Evolutionary conservation across 1,140 invertebrate genomes (phyloP), one percentile per base, ranked within the genome.

Genomic region (Cherax destructor): DNA sequence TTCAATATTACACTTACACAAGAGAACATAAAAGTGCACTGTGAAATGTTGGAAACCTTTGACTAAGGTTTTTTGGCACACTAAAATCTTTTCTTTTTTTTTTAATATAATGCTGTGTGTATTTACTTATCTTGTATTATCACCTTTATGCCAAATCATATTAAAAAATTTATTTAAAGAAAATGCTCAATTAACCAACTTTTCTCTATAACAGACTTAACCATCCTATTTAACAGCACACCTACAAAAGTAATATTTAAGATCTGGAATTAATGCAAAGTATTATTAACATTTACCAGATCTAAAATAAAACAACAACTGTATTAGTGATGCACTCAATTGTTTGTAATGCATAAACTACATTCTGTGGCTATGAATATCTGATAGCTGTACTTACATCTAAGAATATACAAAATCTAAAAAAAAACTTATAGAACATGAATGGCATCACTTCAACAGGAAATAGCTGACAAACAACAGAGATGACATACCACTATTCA

Each of bases 311-410:
- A 59, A 59, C 9, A 59, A 10, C 16, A 59, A 3, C 56, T 59
- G 56, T 2, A 41, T 59, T 0, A 59, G 56, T 9, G 9, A 59
- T 59, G 56, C 9, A 59, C 56, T 59, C 56, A 59, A 3, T 16
- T 59, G 56, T 16, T 10, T 9, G 56, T 59, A 59, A 9, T 10
- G 9, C 10, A 16, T 9, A 16, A 3, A 2, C 1, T 76, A 10
- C 41, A 76, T 76, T 24, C 21, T 24, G 9, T 24, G 21, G 10
- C 10, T 76, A 76, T 76, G 21, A 16, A 76, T 76, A 77, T 78
- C 24, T 78, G 30, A 41, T 78, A 78, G 24, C 24, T 78, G 30
- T 78, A 78, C 30, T 30, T 78, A 78, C 30, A 78, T 78, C 24
- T 78, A 78, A 30, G 30, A 30, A 78, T 78, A 78, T 78, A 78